These are phyloP conservation scores for Cavia aperea DNA, from an alignment of 2,113 vertebrate species.

Conservation along the genomic window DNA sequence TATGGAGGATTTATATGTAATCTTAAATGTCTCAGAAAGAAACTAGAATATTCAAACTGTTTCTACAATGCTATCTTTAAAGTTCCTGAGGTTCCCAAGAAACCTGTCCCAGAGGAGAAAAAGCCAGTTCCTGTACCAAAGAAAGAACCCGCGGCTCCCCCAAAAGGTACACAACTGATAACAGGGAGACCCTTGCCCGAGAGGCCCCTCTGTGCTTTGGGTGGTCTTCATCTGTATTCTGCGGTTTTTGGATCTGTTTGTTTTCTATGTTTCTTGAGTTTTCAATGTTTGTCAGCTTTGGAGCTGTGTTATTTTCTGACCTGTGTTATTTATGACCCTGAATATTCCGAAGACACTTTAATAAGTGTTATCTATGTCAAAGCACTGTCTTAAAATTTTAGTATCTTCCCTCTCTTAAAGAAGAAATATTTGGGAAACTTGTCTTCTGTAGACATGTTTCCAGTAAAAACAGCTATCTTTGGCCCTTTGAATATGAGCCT, in stretches of 20 bases:
- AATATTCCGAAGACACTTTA: not conserved
- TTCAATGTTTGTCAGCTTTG: constrained; percentile 10
- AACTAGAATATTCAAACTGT: constrained; percentile 41
- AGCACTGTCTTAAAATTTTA: constrained; percentile 10
- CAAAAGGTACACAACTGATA: constrained; percentile 75
- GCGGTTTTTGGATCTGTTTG: not conserved
- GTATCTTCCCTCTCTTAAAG: constrained; percentile 14
- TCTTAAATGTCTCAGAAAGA: constrained; percentile 56
- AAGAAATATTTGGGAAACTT: constrained; percentile 36
- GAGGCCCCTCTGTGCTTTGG: not conserved
- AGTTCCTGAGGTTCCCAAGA: constrained; percentile 80
- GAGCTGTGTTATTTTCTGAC: not conserved
- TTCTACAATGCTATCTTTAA: constrained; percentile 73
- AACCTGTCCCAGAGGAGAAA: constrained; percentile 79
- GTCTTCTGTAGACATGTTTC: not conserved
- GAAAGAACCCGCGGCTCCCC: constrained; percentile 72
- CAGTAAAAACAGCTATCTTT: not conserved
- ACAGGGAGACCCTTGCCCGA: not conserved
- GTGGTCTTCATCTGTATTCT: not conserved
- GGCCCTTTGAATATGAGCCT: not conserved
- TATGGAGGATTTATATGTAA: constrained; percentile 31
- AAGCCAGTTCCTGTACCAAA: constrained; percentile 72
- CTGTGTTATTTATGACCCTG: not conserved
- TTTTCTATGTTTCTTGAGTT: not conserved
- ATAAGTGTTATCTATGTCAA: not conserved